Evolutionary conservation across 1,140 invertebrate genomes (phyloP).

Genomic region (Cyphomyrmex costatus): DNA sequence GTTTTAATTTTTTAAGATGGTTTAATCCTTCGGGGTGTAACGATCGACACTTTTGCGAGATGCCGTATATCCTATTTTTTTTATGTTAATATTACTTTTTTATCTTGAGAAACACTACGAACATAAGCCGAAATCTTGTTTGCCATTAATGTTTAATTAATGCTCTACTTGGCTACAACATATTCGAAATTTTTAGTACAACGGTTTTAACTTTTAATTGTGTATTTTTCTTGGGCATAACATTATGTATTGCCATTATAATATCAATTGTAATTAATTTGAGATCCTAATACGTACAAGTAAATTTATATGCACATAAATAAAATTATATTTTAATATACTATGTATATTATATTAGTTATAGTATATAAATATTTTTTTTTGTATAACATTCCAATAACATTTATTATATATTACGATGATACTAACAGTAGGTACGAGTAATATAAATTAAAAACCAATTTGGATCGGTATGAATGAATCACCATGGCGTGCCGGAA

Average conservation of each 20-base stretch:
- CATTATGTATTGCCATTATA: neutral
- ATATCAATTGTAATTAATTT: neutral
- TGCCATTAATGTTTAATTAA: neutral
- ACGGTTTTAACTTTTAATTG: neutral
- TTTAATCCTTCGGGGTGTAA: conserved; percentile 20
- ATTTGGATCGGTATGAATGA: conserved; percentile 40
- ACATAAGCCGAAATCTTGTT: neutral
- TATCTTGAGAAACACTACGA: neutral
- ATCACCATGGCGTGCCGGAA: conserved; percentile 21
- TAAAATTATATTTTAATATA: conserved; percentile 6
- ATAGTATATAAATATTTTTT: neutral
- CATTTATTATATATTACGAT: neutral
- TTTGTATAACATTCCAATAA: neutral
- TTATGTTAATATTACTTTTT: neutral
- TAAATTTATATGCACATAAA: too few relatives aligned
- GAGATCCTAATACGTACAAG: too few relatives aligned
- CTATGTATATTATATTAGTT: neutral
- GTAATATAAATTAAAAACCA: conserved; percentile 50
- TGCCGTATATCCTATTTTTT: neutral
- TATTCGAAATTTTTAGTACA: neutral
- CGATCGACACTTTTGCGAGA: conserved; percentile 52
- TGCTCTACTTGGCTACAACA: neutral
- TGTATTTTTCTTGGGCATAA: neutral
- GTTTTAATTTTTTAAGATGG: conserved; percentile 70
- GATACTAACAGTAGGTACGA: neutral